Conservation (phyloP, 1,140 invertebrate species). For the Dolichoris vasculosae region DNA sequence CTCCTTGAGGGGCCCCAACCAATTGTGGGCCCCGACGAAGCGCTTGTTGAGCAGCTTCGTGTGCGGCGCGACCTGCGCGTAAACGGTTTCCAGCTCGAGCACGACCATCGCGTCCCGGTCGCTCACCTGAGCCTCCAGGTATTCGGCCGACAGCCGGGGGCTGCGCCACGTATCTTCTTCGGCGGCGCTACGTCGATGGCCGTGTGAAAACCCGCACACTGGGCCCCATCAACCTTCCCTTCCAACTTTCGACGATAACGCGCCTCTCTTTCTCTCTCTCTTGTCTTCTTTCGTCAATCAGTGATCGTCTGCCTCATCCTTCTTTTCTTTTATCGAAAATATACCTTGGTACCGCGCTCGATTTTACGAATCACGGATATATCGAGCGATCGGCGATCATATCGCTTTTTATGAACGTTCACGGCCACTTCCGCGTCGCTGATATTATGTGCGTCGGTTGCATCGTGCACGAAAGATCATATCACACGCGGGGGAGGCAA, state of each 20-base stretch:
- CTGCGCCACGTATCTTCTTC: constrained; percentile 27
- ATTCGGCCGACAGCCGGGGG: neutral
- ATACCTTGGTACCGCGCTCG: too few species aligned
- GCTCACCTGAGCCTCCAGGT: neutral
- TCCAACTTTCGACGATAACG: rapidly evolving
- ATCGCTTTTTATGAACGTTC: too few species aligned
- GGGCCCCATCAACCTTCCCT: constrained; percentile 30
- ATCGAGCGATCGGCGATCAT: neutral
- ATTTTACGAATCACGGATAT: neutral
- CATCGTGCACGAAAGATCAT: too few species aligned
- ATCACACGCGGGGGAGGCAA: neutral
- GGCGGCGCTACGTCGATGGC: constrained; percentile 52
- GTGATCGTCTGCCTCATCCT: neutral
- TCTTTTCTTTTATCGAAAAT: too few species aligned
- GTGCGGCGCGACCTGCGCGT: constrained; percentile 85
- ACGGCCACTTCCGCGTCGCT: neutral
- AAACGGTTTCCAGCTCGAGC: constrained; percentile 82
- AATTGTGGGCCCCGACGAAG: constrained; percentile 91
- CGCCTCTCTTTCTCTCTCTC: neutral
- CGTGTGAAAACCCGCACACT: neutral
- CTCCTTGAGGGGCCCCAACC: constrained; percentile 84
- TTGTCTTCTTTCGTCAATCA: neutral
- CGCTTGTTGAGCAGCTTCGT: constrained; percentile 91
- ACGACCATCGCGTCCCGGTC: constrained; percentile 79
- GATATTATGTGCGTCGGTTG: neutral